Conservation (phyloP, 1,140 invertebrate species). For the Gryllus bimaculatus region DNA sequence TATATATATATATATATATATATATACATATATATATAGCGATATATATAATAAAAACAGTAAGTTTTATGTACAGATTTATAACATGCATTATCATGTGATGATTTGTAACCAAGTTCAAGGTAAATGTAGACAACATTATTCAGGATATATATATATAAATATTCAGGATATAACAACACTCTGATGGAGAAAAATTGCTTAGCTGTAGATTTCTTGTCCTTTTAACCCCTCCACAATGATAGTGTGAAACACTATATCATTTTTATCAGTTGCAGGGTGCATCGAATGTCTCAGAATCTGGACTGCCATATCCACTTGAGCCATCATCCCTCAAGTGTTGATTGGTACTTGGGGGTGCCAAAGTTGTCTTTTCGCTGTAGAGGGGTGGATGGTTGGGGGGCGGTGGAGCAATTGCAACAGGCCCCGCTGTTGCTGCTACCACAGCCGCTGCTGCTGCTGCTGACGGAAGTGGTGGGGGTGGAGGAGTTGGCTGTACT, state of each 20-base stretch:
- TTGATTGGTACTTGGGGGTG: constrained; percentile 36
- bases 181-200: background rate
- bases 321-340: constrained; percentile 45
- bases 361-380: constrained; percentile 29
- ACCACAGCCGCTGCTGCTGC: background rate
- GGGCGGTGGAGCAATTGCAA: constrained; percentile 6
- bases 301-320: constrained; percentile 51
- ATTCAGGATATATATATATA: too few species aligned
- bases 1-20: too few species aligned
- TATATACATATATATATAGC: too few species aligned
- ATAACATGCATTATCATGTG: too few species aligned
- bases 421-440: constrained; percentile 9
- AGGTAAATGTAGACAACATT: too few species aligned
- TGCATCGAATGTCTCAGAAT: constrained; percentile 48
- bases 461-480: background rate
- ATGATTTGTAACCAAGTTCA: too few species aligned
- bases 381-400: constrained; percentile 8
- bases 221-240: background rate
- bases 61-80: too few species aligned
- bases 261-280: constrained; percentile 24
- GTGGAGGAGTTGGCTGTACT: constrained; percentile 8
- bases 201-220: background rate
- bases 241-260: background rate
- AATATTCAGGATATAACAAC: too few species aligned
- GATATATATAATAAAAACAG: too few species aligned